Evolutionary conservation across 1,140 invertebrate genomes (phyloP).

Genomic region (Cyclina sinensis): DNA sequence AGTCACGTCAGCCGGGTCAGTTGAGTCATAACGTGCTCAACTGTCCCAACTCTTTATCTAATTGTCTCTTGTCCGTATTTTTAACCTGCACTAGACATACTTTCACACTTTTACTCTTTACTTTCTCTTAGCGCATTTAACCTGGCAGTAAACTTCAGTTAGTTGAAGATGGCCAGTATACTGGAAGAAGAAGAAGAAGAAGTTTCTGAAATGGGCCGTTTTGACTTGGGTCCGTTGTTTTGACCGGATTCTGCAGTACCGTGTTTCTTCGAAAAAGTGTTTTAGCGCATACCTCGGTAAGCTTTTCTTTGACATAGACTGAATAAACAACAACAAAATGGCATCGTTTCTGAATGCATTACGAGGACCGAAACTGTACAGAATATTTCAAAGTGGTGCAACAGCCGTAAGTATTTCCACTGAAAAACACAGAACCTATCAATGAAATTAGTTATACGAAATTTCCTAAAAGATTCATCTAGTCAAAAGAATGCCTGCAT

Average conservation of each 20-base stretch:
- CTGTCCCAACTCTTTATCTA: slow-evolving; percentile 8
- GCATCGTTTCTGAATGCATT: neutral
- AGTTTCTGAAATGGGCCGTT: too few relatives aligned
- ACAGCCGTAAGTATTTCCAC: neutral
- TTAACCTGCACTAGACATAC: neutral
- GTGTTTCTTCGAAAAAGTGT: too few relatives aligned
- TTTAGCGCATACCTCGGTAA: too few relatives aligned
- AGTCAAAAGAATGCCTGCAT: too few relatives aligned
- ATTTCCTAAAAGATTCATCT: too few relatives aligned
- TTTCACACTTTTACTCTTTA: neutral
- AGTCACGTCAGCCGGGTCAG: neutral
- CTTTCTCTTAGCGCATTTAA: neutral
- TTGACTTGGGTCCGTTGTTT: too few relatives aligned
- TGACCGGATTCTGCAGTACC: too few relatives aligned
- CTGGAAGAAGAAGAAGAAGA: neutral
- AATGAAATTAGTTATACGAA: too few relatives aligned
- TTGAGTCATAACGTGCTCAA: neutral
- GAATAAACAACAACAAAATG: neutral
- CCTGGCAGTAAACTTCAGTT: too few relatives aligned
- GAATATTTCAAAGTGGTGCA: neutral
- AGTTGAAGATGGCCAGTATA: too few relatives aligned
- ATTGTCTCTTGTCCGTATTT: neutral
- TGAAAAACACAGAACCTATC: too few relatives aligned
- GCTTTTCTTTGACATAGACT: neutral
- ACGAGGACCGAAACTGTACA: slow-evolving; percentile 14